Evolutionary conservation across 2,888 invertebrate species (phyloP), one percentile per base, ranked within the genome.

Genomic region (Drosophila mayaguana): DNA sequence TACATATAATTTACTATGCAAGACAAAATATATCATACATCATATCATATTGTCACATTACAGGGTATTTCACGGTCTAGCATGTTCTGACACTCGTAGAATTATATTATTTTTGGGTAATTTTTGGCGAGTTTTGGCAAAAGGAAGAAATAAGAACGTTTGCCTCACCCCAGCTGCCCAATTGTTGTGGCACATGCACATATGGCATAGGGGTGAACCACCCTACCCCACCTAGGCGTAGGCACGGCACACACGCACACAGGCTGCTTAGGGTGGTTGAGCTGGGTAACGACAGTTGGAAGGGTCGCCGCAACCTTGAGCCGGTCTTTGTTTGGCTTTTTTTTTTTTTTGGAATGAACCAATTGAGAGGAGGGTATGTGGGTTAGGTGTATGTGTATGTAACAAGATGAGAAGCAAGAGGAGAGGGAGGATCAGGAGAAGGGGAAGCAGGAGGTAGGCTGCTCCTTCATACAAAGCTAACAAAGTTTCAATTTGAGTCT

Each of bases 241-340:
- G 34, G 22, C 25, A 36, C 36, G 56, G 28, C 42, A 18, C 54
- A 20, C 50, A 61, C 51, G 22, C 53, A 53, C 43, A 25, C 34
- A 18, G 40, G 18, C 32, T 16, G 40, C 32, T 16, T 28, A 36
- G 45, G 69, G 69, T 60, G 61, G 73, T 42, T 51, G 55, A 43
- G 38, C 14, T 36, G 63, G 45, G 61, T 46, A 20, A 43, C 50
- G 69, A 55, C 12, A 61, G 53, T 66, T 54, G 53, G 76, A 65
- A 85, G 80, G 80, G 80, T 75, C 79, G 85, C 51, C 70, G 45
- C 67, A 66, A 66, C 65, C 65, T 66, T 66, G 65, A 66, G 65
- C 32, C 66, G 53, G 20, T 32, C 20, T 28, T 40, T 40, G 14
- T n/a, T 38, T n/a, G n/a, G 6, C n/a, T 48, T 50, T 12, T n/a